A percentile compares a stretch with the other conserved stretches of the same genome.
Evolutionary conservation across 1,140 invertebrate species (phyloP).

Genomic region (Halictus rubicundus): DNA sequence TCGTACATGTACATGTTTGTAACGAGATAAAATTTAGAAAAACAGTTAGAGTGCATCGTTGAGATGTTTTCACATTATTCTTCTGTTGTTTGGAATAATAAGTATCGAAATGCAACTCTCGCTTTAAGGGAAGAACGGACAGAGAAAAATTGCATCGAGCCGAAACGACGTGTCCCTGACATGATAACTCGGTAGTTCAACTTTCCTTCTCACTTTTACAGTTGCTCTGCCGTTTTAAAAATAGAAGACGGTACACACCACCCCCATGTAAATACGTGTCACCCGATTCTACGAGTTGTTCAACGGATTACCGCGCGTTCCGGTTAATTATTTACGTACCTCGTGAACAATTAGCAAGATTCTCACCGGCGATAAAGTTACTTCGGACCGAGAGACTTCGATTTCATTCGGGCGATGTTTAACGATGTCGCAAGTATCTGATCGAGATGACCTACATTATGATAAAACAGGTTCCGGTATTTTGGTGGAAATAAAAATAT

Average conservation of each 20-base stretch:
- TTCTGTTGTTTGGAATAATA: no score
- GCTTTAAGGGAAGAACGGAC: background rate
- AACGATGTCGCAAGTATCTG: conserved; percentile 51
- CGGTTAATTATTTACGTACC: background rate
- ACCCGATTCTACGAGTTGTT: conserved; percentile 1
- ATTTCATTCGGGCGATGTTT: conserved; percentile 40
- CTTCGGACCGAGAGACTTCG: conserved; percentile 10
- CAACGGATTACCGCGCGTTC: background rate
- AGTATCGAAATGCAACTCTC: background rate
- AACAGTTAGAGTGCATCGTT: background rate
- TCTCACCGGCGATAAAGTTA: conserved; percentile 3
- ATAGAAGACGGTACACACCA: conserved; percentile 21
- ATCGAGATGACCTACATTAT: conserved; percentile 57
- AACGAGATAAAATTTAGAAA: background rate
- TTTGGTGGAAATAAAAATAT: conserved; percentile 45
- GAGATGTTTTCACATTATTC: background rate
- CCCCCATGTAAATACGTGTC: conserved; percentile 24
- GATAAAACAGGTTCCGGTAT: conserved; percentile 55
- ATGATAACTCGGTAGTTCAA: conserved; percentile 69
- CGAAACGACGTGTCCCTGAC: conserved; percentile 66
- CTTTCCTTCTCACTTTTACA: conserved; percentile 76
- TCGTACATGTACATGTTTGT: background rate
- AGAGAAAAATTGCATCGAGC: background rate
- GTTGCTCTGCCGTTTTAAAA: conserved; percentile 54
- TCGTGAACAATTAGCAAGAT: background rate